phyloP scores from a whole-genome alignment of 2,888 invertebrate species.

The Lepidonotus clava region DNA sequence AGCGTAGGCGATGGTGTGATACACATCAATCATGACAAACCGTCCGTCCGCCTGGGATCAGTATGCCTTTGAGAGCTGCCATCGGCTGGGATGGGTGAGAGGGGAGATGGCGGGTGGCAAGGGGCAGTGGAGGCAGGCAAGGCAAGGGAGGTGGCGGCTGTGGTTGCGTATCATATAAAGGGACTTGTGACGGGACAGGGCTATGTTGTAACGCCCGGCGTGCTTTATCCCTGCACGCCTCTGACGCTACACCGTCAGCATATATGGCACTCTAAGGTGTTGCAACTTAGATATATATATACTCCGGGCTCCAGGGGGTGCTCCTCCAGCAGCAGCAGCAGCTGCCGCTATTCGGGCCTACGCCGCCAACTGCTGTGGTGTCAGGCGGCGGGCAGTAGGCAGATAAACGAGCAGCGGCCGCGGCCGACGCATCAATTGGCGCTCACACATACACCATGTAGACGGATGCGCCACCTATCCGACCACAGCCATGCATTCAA shows the following conservation, averaged over 20 bases:
- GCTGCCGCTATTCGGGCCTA: not conserved
- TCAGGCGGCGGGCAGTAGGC: not conserved
- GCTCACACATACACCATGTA: not conserved
- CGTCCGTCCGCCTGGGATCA: not conserved
- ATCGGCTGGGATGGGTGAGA: not conserved
- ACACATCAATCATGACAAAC: constrained; percentile 34
- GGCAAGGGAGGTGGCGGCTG: too few species aligned
- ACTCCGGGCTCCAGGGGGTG: not conserved
- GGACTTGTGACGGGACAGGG: too few species aligned
- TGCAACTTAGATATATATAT: not conserved
- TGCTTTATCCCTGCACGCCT: too few species aligned
- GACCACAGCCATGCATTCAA: too few species aligned
- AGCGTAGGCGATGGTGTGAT: not conserved
- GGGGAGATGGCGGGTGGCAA: too few species aligned
- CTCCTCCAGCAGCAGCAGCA: not conserved
- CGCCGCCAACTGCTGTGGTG: not conserved
- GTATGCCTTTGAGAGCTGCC: not conserved
- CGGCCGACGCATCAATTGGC: not conserved
- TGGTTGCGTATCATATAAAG: too few species aligned
- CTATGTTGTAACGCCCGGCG: too few species aligned
- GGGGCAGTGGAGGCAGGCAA: too few species aligned
- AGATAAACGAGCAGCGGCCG: constrained; percentile 21
- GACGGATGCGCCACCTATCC: too few species aligned
- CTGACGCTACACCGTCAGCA: too few species aligned
- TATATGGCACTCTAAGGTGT: too few species aligned